phyloP scores from a whole-genome alignment of 1,140 invertebrate species.

The Lithobius niger region DNA sequence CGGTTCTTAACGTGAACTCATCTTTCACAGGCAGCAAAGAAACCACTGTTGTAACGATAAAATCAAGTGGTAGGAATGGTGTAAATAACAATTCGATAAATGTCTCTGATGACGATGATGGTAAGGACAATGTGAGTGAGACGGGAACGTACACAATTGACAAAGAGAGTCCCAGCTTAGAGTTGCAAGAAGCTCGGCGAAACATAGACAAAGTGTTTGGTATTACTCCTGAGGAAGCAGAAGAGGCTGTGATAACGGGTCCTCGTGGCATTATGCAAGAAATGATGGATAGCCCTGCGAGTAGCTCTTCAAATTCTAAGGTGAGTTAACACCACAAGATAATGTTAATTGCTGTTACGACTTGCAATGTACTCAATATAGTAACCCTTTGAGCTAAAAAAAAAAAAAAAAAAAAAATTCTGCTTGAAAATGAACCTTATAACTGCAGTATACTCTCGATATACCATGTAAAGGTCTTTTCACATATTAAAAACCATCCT shows the following conservation, averaged over 20 bases:
- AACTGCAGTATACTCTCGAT: no score
- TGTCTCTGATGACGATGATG: conserved; percentile 24
- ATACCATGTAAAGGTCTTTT: no score
- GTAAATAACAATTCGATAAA: no score
- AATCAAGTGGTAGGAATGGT: no score
- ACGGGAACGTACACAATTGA: conserved; percentile 78
- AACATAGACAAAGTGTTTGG: conserved; percentile 68
- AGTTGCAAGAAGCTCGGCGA: conserved; percentile 69
- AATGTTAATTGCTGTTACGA: no score
- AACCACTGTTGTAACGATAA: neutral
- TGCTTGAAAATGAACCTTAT: no score
- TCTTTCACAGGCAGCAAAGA: neutral
- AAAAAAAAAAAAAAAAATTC: no score
- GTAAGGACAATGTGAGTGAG: conserved; percentile 54
- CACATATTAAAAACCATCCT: no score
- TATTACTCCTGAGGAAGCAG: conserved; percentile 35
- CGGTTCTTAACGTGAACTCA: neutral
- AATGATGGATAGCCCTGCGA: conserved; percentile 3
- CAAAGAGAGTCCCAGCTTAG: conserved; percentile 57
- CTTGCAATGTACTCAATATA: no score
- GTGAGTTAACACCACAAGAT: no score
- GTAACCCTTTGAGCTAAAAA: no score
- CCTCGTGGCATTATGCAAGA: neutral
- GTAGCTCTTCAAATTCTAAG: conserved; percentile 12
- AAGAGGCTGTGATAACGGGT: conserved; percentile 17